These are phyloP conservation scores for Mnemiopsis leidyi DNA, from an alignment of 37 sponge, comb jelly and placozoan species.

Conservation along the genomic window DNA sequence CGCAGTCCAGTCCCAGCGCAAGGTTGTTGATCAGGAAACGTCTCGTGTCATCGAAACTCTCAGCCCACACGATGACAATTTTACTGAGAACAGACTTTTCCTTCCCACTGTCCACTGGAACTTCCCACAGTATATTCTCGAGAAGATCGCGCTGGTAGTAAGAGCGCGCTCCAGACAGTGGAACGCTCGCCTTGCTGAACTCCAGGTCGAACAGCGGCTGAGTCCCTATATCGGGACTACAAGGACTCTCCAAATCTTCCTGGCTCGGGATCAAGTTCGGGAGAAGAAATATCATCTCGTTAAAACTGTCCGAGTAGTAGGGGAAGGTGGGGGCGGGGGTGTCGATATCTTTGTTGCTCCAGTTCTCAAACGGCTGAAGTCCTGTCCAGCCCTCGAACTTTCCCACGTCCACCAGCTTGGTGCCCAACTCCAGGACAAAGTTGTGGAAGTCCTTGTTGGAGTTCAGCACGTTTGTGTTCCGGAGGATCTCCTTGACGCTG, in stretches of 20 bases:
- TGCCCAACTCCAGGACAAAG: constrained; percentile 12
- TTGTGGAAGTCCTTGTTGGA: constrained; percentile 10
- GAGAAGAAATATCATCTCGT: constrained; percentile 40
- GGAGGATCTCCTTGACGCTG: constrained; percentile 9
- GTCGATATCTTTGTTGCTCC: not conserved
- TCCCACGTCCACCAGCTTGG: not conserved
- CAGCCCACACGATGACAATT: constrained; percentile 41
- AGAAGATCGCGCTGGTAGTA: constrained; percentile 5
- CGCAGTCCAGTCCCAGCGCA: not conserved
- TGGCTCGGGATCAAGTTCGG: constrained; percentile 15
- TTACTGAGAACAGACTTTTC: constrained; percentile 24
- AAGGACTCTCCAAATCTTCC: constrained; percentile 45
- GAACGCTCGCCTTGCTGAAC: constrained; percentile 59
- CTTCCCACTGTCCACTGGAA: not conserved
- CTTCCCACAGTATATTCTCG: constrained; percentile 24
- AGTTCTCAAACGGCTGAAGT: not conserved
- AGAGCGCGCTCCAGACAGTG: not conserved
- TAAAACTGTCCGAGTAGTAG: constrained; percentile 44
- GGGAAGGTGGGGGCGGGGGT: constrained; percentile 53
- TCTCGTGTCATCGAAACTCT: constrained; percentile 32
- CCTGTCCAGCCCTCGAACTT: constrained; percentile 47
- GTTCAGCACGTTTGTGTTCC: constrained; percentile 5
- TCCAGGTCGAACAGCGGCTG: constrained; percentile 51
- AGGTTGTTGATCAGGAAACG: constrained; percentile 34
- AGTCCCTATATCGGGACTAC: constrained; percentile 1